phyloP scores from a whole-genome alignment of 2,797 vertebrate species.

The Momotus momota region DNA sequence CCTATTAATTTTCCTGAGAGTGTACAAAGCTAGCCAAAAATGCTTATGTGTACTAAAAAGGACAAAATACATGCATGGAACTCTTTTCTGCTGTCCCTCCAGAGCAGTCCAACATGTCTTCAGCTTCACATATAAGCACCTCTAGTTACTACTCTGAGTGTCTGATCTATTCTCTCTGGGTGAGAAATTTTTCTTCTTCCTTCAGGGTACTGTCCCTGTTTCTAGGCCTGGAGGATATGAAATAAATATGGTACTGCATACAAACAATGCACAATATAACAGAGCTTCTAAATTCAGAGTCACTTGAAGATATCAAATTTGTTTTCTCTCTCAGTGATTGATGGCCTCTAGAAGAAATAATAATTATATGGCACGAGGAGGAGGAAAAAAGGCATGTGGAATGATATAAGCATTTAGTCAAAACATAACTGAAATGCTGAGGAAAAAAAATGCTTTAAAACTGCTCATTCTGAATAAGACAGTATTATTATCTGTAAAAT shows the following conservation, averaged over 20 bases:
- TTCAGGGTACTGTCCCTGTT: not conserved
- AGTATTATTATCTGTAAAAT: conserved; percentile 18
- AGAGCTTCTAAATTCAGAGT: conserved; percentile 34
- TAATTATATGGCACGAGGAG: conserved; percentile 50
- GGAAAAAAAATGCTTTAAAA: not conserved
- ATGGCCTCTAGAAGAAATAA: conserved; percentile 54
- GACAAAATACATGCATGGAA: not conserved
- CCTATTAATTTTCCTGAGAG: not conserved
- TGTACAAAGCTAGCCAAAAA: not conserved
- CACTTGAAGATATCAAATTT: not conserved
- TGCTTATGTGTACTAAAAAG: not conserved
- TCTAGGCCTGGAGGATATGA: not conserved
- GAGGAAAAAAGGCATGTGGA: conserved; percentile 11
- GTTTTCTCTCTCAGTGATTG: conserved; percentile 37
- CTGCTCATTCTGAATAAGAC: conserved; percentile 3
- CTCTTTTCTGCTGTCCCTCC: not conserved
- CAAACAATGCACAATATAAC: not conserved
- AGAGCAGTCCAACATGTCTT: not conserved
- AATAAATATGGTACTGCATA: conserved; percentile 21
- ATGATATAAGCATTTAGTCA: conserved; percentile 31
- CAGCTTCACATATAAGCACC: not conserved
- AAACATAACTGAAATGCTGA: conserved; percentile 29
- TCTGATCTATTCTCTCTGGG: not conserved
- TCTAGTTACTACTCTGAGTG: not conserved
- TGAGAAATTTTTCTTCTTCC: not conserved